Base-by-base conservation (phyloP, 2,113 vertebrate species). In the Channa maculata region DNA sequence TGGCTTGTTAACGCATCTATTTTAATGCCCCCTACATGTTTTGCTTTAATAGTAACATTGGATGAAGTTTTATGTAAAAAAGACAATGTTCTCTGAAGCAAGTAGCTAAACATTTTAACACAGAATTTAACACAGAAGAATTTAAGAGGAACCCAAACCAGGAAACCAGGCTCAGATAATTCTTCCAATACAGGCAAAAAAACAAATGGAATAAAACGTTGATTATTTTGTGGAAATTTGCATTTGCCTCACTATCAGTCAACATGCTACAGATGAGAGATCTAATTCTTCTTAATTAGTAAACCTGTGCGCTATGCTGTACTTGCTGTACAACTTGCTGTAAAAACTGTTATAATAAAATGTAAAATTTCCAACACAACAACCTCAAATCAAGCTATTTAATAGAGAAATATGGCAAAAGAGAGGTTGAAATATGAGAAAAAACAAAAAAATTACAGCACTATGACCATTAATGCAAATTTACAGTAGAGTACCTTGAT, bases 1-100 rank as follows among this genome's bases (percentile, higher is more conserved):
- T 53, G 34, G 45, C 12, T 52, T 53, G 41, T 71, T 83, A 65
- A 69, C 48, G 44, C 70, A 83, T 59, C 14, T 62, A 50, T 69
- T 82, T 65, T 34, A 55, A n/a, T 62, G 33, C 63, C 5, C 36
- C 8, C 9, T 6, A 41, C 52, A 60, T 49, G 78, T 37, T 73
- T 64, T 52, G 37, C 53, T 77, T 65, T 9, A 71, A 75, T 67
- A 58, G 41, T 34, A 39, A 58, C 12, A 59, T 15, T 58, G n/a
- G 12, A 39, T 44, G 33, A 82, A 58, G 65, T 43, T 2, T 58
- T 3, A 15, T 48, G 46, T 37, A 2, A 41, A 41, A 41, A 41
- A 41, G 6, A 41, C 4, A 41, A 43, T 0, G 3, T 34, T 15
- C 2, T 67, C 13, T 68, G 15, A 69, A 53, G 24, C 8, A 65